Evolutionary conservation across 2,797 vertebrate species (phyloP).

Genomic region (Hafferia zeledoni): DNA sequence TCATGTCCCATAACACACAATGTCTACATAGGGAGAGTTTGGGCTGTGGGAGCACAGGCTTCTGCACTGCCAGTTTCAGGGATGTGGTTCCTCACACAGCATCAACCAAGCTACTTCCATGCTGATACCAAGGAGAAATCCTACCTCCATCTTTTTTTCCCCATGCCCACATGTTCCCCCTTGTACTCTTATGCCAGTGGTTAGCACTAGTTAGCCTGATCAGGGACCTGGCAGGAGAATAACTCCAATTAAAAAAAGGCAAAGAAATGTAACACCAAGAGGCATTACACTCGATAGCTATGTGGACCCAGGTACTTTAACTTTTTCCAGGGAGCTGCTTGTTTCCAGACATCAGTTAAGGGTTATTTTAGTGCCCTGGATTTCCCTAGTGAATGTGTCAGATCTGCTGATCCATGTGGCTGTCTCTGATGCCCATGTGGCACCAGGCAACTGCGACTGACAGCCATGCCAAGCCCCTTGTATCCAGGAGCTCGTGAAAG

Average conservation of each 20-base stretch:
- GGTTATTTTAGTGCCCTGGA: neutral
- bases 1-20: neutral
- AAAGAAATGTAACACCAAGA: neutral
- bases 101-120: neutral
- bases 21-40: neutral
- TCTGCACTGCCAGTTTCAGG: neutral
- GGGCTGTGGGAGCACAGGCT: accelerated
- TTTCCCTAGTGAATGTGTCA: neutral
- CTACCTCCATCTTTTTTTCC: neutral
- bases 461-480: neutral
- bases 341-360: neutral
- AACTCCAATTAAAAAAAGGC: neutral
- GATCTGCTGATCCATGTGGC: neutral
- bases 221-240: neutral
- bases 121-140: neutral
- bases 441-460: neutral
- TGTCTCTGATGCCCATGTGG: neutral
- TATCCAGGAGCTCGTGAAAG: neutral
- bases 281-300: neutral
- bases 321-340: neutral
- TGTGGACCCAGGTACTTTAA: neutral
- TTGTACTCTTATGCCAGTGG: neutral
- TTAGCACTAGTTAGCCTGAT: neutral
- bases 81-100: neutral
- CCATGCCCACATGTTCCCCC: accelerated